phyloP scores from a whole-genome alignment of 1,140 invertebrate genomes.

The Rhagoletis pomonella region DNA sequence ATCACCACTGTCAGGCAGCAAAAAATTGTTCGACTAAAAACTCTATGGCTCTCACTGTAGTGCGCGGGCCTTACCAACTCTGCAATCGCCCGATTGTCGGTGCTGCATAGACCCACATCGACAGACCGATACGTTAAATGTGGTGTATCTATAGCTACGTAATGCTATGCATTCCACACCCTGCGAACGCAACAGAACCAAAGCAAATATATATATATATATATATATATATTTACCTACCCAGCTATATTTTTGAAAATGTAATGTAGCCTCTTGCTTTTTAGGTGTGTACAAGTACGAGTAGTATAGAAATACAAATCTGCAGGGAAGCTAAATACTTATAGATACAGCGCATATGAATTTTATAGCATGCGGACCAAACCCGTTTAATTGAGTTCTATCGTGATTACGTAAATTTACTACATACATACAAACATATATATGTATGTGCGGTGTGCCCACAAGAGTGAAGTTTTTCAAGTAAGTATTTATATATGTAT shows the following conservation, averaged over 20 bases:
- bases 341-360: neutral
- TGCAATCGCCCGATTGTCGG: neutral
- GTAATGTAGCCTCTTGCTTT: neutral
- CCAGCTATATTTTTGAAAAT: neutral
- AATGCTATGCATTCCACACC: neutral
- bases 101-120: neutral
- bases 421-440: neutral
- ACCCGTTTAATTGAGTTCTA: neutral
- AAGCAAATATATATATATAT: neutral
- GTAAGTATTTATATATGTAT: neutral
- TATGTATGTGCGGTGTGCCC: neutral
- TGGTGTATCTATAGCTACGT: neutral
- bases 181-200: neutral
- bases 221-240: neutral
- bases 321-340: neutral
- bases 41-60: neutral
- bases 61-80: neutral
- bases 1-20: neutral
- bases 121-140: too few relatives aligned
- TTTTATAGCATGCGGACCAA: constrained; percentile 20
- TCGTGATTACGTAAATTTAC: too few relatives aligned
- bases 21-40: constrained; percentile 12
- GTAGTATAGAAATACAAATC: constrained; percentile 2
- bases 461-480: too few relatives aligned
- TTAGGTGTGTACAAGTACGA: neutral